These are phyloP conservation scores for Nemotelus nigrinus DNA, from an alignment of 2,888 invertebrate genomes.

Conservation along the genomic window DNA sequence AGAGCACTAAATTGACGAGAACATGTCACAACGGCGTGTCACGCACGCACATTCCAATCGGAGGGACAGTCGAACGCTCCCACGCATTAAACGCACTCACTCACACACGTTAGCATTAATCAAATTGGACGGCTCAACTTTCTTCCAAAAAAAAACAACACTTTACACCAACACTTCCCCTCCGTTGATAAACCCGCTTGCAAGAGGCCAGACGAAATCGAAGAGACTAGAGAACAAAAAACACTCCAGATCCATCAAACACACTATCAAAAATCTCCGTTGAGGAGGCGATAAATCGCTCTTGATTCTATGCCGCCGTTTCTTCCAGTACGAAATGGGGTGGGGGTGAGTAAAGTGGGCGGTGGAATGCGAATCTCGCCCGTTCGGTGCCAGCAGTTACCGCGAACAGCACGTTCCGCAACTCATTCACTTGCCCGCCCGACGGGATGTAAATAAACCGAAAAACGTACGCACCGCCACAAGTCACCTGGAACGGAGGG, in stretches of 20 bases:
- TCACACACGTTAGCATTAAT: slow-evolving; percentile 8
- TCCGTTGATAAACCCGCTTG: background rate
- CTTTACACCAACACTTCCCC: slow-evolving; percentile 12
- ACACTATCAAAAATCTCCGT: slow-evolving; percentile 34
- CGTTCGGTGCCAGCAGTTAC: background rate
- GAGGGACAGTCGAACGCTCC: background rate
- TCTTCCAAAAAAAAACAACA: slow-evolving; percentile 9
- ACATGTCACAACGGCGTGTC: slow-evolving; percentile 20
- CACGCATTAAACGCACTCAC: slow-evolving; percentile 30
- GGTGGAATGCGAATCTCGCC: slow-evolving; percentile 23
- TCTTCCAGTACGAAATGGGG: background rate
- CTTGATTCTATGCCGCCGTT: slow-evolving; percentile 29
- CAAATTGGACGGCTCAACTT: slow-evolving; percentile 11
- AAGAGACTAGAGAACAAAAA: slow-evolving; percentile 12
- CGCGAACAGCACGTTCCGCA: slow-evolving; percentile 7
- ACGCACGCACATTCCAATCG: slow-evolving; percentile 32
- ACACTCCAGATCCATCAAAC: slow-evolving; percentile 6
- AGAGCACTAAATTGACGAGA: slow-evolving; percentile 29
- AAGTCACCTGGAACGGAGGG: background rate
- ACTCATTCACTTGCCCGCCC: slow-evolving; percentile 9
- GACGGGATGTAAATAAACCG: slow-evolving; percentile 39
- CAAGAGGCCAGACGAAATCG: background rate
- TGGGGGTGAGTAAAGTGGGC: slow-evolving; percentile 20
- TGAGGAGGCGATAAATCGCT: slow-evolving; percentile 38
- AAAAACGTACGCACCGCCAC: slow-evolving; percentile 17